A percentile compares a stretch with the other conserved stretches of the same genome.
phyloP scores from a whole-genome alignment of 1,140 invertebrate genomes.

The Ceratitis capitata region DNA sequence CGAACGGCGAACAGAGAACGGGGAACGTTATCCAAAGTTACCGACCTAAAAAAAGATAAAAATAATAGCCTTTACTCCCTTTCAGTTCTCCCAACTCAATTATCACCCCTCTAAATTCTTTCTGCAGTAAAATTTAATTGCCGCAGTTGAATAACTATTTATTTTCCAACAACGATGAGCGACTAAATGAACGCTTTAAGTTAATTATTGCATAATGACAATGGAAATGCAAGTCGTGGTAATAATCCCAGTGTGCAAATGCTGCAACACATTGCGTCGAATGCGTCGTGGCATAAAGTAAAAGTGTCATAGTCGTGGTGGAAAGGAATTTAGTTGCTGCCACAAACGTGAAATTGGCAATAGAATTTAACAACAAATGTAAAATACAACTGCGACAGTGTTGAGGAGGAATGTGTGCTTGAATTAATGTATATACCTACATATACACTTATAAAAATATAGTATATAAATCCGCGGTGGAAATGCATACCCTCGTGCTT shows the following conservation, averaged over 20 bases:
- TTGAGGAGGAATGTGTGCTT: not conserved
- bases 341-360: not conserved
- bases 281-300: not conserved
- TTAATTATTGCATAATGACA: conserved; percentile 10
- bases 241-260: conserved; percentile 1
- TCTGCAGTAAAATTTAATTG: not conserved
- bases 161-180: not conserved
- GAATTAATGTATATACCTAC: no score
- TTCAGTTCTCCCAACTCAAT: no score
- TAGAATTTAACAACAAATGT: not conserved
- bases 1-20: no score
- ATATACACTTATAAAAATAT: no score
- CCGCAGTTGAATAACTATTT: not conserved
- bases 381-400: not conserved
- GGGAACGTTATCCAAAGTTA: no score
- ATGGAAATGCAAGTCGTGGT: not conserved
- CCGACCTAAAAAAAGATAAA: no score
- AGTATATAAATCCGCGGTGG: not conserved
- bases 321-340: not conserved
- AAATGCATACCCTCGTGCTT: not conserved
- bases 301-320: not conserved
- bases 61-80: no score
- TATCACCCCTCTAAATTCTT: not conserved
- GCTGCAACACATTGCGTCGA: not conserved
- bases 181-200: not conserved